Evolutionary conservation across 2,797 vertebrate species (phyloP), one percentile per base, ranked within the genome.

Genomic region (Cossypha caffra): DNA sequence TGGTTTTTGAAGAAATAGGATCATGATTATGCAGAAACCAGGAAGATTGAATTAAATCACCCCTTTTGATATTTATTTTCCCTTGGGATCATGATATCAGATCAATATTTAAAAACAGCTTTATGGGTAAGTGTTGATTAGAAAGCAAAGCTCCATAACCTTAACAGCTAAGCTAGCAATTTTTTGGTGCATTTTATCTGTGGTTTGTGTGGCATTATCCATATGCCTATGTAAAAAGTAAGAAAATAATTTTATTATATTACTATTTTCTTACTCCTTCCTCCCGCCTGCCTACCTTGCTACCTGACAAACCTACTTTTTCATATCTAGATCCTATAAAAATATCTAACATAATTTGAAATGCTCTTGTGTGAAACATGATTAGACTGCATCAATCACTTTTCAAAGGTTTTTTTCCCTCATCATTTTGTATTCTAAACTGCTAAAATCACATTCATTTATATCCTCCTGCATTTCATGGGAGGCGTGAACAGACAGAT

Each of bases 1-100:
- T 91, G 76, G 26, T 57, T 94, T 86, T 86, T 78, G 37, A 94
- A 86, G 89, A 91, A 97, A 84, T 57, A 84, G 85, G 85, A 84
- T 95, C 73, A 10, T 55, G 52, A 52, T 81, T 94, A 88, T 81
- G 66, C n/a, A 54, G 74, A 25, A 94, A 95, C 85, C 35, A n/a
- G 33, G 71, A 76, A 95, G 88, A 95, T 82, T 91, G 88, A 93
- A 94, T 95, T 95, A 95, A 94, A 95, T 96, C 82, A 74, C n/a
- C 40, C 54, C 42, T 81, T 91, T 68, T 64, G 47, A 86, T 95
- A 95, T 24, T 93, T 86, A 81, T 91, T 94, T 80, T 81, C 82
- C 37, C 47, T 76, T 25, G 38, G 40, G 67, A 71, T 92, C 57
- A 23, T 81, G 43, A 50, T 75, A 90, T 69, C 71, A 93, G 90